Percentiles rank a stretch among this genome's conserved stretches.
These are phyloP conservation scores for Crocuta crocuta DNA, from an alignment of 2,113 vertebrate genomes.

Conservation along the genomic window DNA sequence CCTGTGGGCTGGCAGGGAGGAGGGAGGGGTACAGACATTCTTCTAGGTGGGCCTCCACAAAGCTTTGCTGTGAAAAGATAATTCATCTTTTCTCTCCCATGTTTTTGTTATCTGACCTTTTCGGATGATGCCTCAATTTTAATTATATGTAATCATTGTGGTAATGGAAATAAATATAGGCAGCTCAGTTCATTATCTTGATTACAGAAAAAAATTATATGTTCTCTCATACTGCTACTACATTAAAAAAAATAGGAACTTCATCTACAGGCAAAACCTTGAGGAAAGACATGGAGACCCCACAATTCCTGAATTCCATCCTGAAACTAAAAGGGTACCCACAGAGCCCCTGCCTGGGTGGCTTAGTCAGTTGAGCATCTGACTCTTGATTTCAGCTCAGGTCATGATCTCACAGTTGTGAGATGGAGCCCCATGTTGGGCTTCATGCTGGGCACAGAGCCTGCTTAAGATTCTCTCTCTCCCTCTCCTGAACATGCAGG, in stretches of 20 bases:
- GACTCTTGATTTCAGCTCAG: too few relatives aligned
- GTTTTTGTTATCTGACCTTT: constrained; percentile 72
- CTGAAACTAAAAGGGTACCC: neutral
- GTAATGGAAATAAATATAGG: constrained; percentile 72
- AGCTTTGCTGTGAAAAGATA: neutral
- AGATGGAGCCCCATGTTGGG: too few relatives aligned
- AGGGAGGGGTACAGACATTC: neutral
- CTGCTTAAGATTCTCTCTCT: too few relatives aligned
- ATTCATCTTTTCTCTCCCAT: neutral
- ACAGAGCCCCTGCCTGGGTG: too few relatives aligned
- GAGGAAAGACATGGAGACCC: neutral
- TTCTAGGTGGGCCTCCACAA: neutral
- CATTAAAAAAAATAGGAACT: neutral
- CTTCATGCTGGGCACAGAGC: too few relatives aligned
- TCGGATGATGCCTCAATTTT: constrained; percentile 55
- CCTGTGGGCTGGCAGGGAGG: rapidly evolving
- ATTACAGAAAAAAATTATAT: constrained; percentile 65
- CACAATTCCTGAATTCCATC: neutral
- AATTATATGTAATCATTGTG: constrained; percentile 71
- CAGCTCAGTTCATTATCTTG: constrained; percentile 73
- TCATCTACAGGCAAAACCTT: constrained; percentile 35
- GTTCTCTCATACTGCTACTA: constrained; percentile 21
- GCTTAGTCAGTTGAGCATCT: too few relatives aligned
- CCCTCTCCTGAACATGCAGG: too few relatives aligned
- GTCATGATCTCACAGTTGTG: too few relatives aligned